These are phyloP conservation scores for Apis mellifera DNA, from an alignment of 1,140 invertebrate genomes.

Conservation along the genomic window DNA sequence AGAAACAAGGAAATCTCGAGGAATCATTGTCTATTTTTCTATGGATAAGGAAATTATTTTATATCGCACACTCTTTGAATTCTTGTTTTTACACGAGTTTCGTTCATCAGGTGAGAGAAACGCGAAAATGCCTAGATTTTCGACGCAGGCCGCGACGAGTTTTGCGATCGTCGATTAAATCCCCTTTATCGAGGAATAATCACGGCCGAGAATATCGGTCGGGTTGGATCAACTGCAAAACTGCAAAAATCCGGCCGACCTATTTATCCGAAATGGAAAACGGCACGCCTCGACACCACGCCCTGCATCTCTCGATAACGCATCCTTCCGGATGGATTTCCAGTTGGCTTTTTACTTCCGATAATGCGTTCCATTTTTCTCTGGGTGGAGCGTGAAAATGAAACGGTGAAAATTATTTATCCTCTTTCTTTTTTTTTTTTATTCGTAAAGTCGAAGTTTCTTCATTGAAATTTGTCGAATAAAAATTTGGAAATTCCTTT, in stretches of 20 bases:
- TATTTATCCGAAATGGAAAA: constrained; percentile 41
- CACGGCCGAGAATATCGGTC: constrained; percentile 54
- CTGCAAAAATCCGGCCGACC: constrained; percentile 35
- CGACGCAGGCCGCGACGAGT: constrained; percentile 2
- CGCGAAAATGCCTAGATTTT: constrained; percentile 42
- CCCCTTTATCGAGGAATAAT: constrained; percentile 65
- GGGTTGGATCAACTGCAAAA: constrained; percentile 42
- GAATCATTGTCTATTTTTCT: too few species aligned
- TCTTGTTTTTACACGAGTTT: constrained; percentile 47
- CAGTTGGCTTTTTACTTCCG: not conserved
- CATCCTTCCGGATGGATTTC: not conserved
- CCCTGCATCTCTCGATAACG: not conserved
- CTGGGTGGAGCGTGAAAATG: too few species aligned
- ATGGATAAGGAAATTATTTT: not conserved
- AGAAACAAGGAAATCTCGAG: too few species aligned
- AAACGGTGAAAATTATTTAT: too few species aligned
- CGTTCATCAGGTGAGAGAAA: not conserved
- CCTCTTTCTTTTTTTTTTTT: too few species aligned
- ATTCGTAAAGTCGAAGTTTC: too few species aligned
- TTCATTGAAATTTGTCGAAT: too few species aligned
- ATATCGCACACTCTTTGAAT: constrained; percentile 27
- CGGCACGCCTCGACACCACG: not conserved
- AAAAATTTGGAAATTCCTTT: too few species aligned
- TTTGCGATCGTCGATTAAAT: constrained; percentile 63
- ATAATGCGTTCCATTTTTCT: not conserved